A percentile compares a stretch with the other conserved stretches of the same genome.
These are phyloP conservation scores for Hystrix cristata DNA, from an alignment of 2,113 vertebrate species.

Conservation along the genomic window DNA sequence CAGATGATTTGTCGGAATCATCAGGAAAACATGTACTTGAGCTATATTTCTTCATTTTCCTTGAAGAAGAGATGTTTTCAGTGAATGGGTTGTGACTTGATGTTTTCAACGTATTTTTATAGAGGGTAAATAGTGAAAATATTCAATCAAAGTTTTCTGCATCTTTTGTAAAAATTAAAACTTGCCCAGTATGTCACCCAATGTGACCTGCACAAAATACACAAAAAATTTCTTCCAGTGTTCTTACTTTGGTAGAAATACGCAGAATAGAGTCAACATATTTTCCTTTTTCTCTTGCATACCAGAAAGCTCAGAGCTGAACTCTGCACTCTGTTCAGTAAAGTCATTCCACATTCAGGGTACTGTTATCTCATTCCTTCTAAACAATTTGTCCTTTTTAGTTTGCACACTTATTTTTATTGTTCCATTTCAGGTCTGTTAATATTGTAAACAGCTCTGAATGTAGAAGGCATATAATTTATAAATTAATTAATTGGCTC, in stretches of 20 bases:
- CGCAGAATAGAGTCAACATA: neutral
- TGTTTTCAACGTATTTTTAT: neutral
- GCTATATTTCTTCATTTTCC: conserved; percentile 26
- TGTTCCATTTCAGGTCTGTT: conserved; percentile 61
- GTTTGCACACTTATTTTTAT: conserved; percentile 64
- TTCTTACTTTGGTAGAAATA: neutral
- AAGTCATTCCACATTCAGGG: conserved; percentile 19
- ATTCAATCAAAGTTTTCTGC: neutral
- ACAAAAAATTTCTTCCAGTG: neutral
- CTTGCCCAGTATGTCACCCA: neutral
- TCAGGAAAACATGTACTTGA: neutral
- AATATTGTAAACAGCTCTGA: conserved; percentile 59
- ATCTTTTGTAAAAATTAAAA: conserved; percentile 33
- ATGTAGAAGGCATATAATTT: conserved; percentile 52
- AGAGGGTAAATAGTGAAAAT: neutral
- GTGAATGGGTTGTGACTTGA: neutral
- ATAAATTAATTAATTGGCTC: conserved; percentile 69
- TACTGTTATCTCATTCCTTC: conserved; percentile 35
- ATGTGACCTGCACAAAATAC: neutral
- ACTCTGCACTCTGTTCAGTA: neutral
- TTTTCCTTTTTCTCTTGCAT: conserved; percentile 1
- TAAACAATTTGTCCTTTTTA: conserved; percentile 51
- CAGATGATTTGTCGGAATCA: neutral
- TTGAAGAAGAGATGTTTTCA: neutral
- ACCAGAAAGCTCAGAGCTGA: conserved; percentile 56